Conservation (phyloP, 2,113 vertebrate genomes). For the Arothron firmamentum region DNA sequence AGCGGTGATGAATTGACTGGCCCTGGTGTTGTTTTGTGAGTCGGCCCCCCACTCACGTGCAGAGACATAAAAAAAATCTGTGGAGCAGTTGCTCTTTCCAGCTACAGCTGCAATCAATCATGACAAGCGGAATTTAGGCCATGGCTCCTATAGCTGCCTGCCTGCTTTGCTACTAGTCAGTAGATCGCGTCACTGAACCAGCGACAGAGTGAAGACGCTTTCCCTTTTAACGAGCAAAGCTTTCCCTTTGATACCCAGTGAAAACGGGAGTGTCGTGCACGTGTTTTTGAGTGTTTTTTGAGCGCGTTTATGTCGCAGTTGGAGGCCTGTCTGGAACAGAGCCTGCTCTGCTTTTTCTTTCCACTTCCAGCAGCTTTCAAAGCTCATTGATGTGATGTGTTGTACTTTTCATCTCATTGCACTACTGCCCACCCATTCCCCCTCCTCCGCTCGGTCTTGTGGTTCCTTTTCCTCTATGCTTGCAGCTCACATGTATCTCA, state of each 20-base stretch:
- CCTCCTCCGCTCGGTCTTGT: slow-evolving; percentile 31
- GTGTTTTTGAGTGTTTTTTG: background rate
- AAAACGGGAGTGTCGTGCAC: slow-evolving; percentile 8
- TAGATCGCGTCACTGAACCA: background rate
- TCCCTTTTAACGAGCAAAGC: slow-evolving; percentile 1
- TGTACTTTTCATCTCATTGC: slow-evolving; percentile 62
- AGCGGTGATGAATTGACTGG: background rate
- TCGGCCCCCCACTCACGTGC: background rate
- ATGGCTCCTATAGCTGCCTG: slow-evolving; percentile 8
- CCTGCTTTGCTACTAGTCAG: slow-evolving; percentile 7
- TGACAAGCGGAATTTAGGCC: background rate
- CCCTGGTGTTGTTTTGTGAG: background rate
- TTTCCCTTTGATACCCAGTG: background rate
- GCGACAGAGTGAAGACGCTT: background rate
- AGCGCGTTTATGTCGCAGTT: slow-evolving; percentile 7
- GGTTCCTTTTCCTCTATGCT: slow-evolving; percentile 45
- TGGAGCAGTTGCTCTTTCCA: slow-evolving; percentile 1
- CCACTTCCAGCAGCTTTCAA: slow-evolving; percentile 32
- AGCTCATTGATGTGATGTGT: slow-evolving; percentile 81
- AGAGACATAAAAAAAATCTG: slow-evolving; percentile 14
- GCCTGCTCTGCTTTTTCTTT: slow-evolving; percentile 11
- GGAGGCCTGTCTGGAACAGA: slow-evolving; percentile 8
- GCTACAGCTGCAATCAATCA: slow-evolving; percentile 10
- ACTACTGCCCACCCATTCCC: slow-evolving; percentile 55
- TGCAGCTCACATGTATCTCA: background rate